phyloP scores from a whole-genome alignment of 2,113 vertebrate genomes.

The Podocnemis expansa region DNA sequence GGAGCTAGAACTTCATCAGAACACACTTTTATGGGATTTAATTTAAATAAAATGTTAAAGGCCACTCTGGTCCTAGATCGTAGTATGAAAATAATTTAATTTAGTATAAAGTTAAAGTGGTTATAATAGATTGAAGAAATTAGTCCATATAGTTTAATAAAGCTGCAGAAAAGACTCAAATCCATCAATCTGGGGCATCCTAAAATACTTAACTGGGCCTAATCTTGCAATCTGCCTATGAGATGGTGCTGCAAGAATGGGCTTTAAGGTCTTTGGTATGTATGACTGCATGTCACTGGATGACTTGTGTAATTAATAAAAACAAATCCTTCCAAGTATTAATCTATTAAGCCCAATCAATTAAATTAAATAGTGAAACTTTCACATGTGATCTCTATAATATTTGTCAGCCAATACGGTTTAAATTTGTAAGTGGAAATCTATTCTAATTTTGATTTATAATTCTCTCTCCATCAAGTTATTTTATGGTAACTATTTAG shows the following conservation, averaged over 20 bases:
- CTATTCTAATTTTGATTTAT: slow-evolving; percentile 33
- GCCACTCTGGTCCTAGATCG: neutral
- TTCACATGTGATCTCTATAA: slow-evolving; percentile 5
- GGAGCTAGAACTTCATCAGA: slow-evolving; percentile 60
- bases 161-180: neutral
- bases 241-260: neutral
- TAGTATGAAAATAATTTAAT: neutral
- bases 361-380: slow-evolving; percentile 43
- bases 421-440: slow-evolving; percentile 5
- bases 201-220: slow-evolving; percentile 17
- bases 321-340: slow-evolving; percentile 44
- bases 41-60: slow-evolving; percentile 40
- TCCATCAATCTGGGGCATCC: slow-evolving; percentile 15
- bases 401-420: slow-evolving; percentile 26
- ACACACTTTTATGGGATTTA: slow-evolving; percentile 61
- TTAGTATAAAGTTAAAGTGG: slow-evolving; percentile 23
- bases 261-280: neutral
- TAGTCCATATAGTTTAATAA: slow-evolving; percentile 13
- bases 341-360: slow-evolving; percentile 21
- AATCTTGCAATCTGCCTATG: slow-evolving; percentile 26
- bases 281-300: neutral
- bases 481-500: neutral
- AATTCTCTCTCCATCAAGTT: neutral
- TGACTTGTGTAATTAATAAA: slow-evolving; percentile 44
- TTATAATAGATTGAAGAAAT: slow-evolving; percentile 36